Evolutionary conservation across 2,888 invertebrate species (phyloP).

Genomic region (Acleris holmiana): DNA sequence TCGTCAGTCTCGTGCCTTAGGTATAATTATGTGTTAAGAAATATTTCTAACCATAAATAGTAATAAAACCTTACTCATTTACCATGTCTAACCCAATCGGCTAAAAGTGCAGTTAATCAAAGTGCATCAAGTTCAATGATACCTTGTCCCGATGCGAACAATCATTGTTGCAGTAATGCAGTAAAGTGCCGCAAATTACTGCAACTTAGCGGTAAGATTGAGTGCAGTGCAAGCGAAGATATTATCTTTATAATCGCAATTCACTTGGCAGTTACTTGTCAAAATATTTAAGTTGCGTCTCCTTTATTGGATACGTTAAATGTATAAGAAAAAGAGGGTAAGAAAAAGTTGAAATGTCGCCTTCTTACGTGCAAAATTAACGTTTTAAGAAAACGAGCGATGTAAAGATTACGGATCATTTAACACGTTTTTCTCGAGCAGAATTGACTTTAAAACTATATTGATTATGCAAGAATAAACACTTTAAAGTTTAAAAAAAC

Average conservation of each 20-base stretch:
- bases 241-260: background rate
- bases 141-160: slow-evolving; percentile 3
- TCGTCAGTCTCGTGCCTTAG: no score
- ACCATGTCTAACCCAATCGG: background rate
- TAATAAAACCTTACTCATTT: background rate
- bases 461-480: no score
- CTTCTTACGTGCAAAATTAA: no score
- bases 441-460: no score
- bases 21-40: no score
- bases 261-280: background rate
- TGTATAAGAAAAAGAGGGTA: background rate
- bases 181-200: slow-evolving; percentile 61
- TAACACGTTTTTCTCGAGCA: no score
- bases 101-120: slow-evolving; percentile 7
- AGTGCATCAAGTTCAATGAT: slow-evolving; percentile 10
- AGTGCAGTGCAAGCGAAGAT: slow-evolving; percentile 1
- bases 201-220: slow-evolving; percentile 40
- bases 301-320: no score
- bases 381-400: no score
- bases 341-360: background rate
- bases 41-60: no score
- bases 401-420: no score
- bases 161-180: slow-evolving; percentile 49
- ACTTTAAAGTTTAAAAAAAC: no score
- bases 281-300: no score